phyloP scores from a whole-genome alignment of 2,797 vertebrate species.

The Helarctos malayanus region DNA sequence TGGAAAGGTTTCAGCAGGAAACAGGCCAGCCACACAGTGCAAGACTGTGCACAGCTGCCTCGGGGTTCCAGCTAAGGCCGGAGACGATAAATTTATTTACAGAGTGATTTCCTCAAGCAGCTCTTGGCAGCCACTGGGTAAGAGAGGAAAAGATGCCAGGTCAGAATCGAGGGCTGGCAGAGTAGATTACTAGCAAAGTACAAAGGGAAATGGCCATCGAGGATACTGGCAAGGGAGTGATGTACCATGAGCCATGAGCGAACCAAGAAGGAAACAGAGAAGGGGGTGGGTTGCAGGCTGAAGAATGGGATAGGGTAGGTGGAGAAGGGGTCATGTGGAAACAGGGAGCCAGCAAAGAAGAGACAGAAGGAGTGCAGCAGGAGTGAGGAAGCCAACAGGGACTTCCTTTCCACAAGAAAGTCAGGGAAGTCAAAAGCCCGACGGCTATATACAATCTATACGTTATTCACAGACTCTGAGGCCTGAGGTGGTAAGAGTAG shows the following conservation, averaged over 20 bases:
- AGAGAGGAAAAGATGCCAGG: neutral
- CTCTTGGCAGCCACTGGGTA: conserved; percentile 36
- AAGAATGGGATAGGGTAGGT: neutral
- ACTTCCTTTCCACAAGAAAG: neutral
- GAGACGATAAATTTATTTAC: conserved; percentile 21
- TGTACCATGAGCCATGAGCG: rapidly evolving
- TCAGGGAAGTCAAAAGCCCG: neutral
- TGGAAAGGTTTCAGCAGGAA: neutral
- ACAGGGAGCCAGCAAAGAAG: neutral
- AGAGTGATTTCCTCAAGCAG: conserved; percentile 62
- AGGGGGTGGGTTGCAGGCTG: rapidly evolving
- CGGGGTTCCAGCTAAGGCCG: neutral
- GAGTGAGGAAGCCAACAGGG: neutral
- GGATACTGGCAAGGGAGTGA: neutral
- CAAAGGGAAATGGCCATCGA: neutral
- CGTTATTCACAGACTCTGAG: neutral
- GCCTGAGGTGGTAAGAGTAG: rapidly evolving
- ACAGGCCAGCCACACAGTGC: neutral
- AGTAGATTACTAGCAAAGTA: neutral
- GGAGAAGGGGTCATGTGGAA: neutral
- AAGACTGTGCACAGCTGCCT: neutral
- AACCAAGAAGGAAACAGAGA: neutral
- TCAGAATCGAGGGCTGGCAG: conserved; percentile 39
- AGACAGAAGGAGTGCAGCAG: neutral
- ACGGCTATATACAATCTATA: neutral